phyloP scores from a whole-genome alignment of 2,797 vertebrate species.

The Masticophis lateralis region DNA sequence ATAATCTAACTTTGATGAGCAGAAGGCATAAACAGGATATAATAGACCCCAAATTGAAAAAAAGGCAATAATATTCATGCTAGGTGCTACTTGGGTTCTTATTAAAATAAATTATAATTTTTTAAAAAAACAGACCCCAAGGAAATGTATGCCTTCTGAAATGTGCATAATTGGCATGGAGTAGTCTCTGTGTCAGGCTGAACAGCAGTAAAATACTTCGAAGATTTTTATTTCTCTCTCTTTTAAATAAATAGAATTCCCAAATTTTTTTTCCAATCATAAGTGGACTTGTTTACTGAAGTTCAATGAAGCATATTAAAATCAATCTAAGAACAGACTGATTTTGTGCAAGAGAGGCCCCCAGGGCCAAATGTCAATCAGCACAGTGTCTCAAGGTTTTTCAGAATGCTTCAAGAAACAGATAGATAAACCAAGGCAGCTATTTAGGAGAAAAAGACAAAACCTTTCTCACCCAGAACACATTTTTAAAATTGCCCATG shows the following conservation, averaged over 20 bases:
- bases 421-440: background rate
- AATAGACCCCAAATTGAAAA: background rate
- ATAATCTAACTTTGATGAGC: background rate
- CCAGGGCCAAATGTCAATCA: conserved; percentile 31
- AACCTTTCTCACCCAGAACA: background rate
- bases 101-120: background rate
- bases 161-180: background rate
- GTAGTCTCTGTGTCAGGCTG: background rate
- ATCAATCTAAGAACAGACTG: conserved; percentile 32
- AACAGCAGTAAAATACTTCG: background rate
- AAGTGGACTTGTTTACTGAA: conserved; percentile 60
- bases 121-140: background rate
- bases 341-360: conserved; percentile 20
- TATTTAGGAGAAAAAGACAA: background rate
- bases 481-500: background rate
- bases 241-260: background rate
- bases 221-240: background rate
- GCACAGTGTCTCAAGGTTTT: conserved; percentile 44
- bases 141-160: background rate
- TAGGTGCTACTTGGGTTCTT: background rate
- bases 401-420: conserved; percentile 17
- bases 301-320: conserved; percentile 54
- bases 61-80: background rate
- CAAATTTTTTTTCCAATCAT: conserved; percentile 28
- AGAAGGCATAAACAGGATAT: background rate